These are phyloP conservation scores for Panopea generosa DNA, from an alignment of 2,888 invertebrate genomes.

Conservation along the genomic window DNA sequence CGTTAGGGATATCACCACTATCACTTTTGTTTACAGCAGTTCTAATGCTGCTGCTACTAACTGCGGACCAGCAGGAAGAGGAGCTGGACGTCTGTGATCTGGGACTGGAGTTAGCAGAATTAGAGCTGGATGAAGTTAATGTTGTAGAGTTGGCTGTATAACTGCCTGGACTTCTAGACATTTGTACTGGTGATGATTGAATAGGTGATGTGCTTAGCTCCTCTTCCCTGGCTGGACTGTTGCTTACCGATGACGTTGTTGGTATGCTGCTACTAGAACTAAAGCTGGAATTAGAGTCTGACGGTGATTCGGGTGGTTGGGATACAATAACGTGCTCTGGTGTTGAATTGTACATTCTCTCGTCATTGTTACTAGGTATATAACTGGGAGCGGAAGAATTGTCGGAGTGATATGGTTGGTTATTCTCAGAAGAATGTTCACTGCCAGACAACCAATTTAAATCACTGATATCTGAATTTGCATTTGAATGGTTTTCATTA, in stretches of 20 bases:
- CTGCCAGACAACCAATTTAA: slow-evolving; percentile 19
- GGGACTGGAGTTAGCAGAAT: too few relatives aligned
- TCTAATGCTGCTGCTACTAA: too few relatives aligned
- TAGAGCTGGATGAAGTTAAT: too few relatives aligned
- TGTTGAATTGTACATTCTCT: background rate
- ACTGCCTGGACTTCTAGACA: background rate
- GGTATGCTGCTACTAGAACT: slow-evolving; percentile 43
- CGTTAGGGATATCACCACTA: too few relatives aligned
- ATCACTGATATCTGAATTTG: slow-evolving; percentile 12
- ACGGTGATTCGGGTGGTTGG: slow-evolving; percentile 49
- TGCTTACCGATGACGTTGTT: slow-evolving; percentile 33
- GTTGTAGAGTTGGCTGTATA: too few relatives aligned
- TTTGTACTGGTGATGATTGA: background rate
- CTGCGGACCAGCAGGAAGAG: too few relatives aligned
- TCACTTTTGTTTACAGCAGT: too few relatives aligned
- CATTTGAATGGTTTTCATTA: slow-evolving; percentile 4
- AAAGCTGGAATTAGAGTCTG: slow-evolving; percentile 26
- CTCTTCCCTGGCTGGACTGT: background rate
- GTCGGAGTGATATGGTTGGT: too few relatives aligned
- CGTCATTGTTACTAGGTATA: too few relatives aligned
- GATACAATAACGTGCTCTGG: slow-evolving; percentile 40
- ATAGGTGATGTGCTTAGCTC: background rate
- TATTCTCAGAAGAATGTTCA: background rate
- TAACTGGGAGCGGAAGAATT: too few relatives aligned
- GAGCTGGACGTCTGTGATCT: too few relatives aligned